Percentiles rank a stretch among this genome's conserved stretches.
These are phyloP conservation scores for Barbus barbus DNA, from an alignment of 2,113 vertebrate genomes.

Conservation along the genomic window DNA sequence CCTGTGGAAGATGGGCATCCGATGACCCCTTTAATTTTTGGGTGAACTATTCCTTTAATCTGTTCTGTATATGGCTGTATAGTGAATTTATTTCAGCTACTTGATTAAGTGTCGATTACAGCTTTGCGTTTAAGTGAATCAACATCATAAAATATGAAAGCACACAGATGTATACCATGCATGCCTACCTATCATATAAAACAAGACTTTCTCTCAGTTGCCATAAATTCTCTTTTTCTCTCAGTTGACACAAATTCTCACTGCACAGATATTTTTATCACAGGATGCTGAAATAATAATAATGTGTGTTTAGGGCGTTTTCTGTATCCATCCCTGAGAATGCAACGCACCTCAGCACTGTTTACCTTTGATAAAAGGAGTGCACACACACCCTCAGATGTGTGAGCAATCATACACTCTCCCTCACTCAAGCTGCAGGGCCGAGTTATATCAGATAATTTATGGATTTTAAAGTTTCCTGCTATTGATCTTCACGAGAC, in stretches of 20 bases:
- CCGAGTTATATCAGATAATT: neutral
- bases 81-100: too few relatives aligned
- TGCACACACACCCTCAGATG: neutral
- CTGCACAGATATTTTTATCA: constrained; percentile 11
- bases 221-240: too few relatives aligned
- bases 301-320: constrained; percentile 29
- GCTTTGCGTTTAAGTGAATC: too few relatives aligned
- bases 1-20: too few relatives aligned
- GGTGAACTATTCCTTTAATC: too few relatives aligned
- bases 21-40: too few relatives aligned
- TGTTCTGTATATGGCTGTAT: too few relatives aligned
- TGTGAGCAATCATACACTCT: neutral
- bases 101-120: too few relatives aligned
- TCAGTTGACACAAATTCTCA: neutral
- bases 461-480: constrained; percentile 25
- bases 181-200: neutral
- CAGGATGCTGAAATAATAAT: neutral
- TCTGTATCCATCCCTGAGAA: constrained; percentile 15
- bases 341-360: neutral
- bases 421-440: neutral
- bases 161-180: too few relatives aligned
- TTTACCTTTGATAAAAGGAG: constrained; percentile 38
- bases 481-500: constrained; percentile 7
- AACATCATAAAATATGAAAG: too few relatives aligned
- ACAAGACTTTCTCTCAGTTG: neutral